Conservation (phyloP, 2,888 invertebrate species). For the Lottia scabra region DNA sequence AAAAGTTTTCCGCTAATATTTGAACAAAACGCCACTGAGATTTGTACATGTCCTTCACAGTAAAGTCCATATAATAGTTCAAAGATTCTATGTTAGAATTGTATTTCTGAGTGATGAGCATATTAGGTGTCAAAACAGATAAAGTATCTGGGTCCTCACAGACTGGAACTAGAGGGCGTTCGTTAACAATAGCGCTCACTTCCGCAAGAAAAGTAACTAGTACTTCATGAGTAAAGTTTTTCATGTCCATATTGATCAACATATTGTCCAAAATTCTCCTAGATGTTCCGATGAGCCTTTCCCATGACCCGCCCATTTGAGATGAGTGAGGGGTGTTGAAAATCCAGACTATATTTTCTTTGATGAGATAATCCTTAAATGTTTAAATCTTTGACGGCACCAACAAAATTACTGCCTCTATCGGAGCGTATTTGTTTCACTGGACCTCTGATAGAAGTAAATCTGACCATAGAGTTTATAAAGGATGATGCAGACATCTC, state of each 20-base stretch:
- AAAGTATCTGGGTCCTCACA: no score
- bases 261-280: constrained; percentile 31
- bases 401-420: neutral
- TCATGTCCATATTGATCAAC: constrained; percentile 11
- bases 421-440: neutral
- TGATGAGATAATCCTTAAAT: neutral
- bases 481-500: constrained; percentile 34
- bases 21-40: no score
- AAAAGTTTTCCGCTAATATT: no score
- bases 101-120: no score
- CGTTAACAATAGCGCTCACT: constrained; percentile 28
- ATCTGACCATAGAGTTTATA: constrained; percentile 33
- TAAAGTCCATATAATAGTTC: no score
- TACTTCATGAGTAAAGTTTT: constrained; percentile 30
- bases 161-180: constrained; percentile 25
- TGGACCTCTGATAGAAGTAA: constrained; percentile 23
- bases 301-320: constrained; percentile 35
- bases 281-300: constrained; percentile 28
- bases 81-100: no score
- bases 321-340: no score
- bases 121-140: no score
- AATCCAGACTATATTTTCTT: constrained; percentile 24
- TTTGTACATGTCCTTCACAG: no score
- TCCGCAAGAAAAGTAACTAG: constrained; percentile 32
- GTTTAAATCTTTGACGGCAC: neutral